phyloP scores from a whole-genome alignment of 2,888 invertebrate species.

The Rhogogaster chlorosoma region DNA sequence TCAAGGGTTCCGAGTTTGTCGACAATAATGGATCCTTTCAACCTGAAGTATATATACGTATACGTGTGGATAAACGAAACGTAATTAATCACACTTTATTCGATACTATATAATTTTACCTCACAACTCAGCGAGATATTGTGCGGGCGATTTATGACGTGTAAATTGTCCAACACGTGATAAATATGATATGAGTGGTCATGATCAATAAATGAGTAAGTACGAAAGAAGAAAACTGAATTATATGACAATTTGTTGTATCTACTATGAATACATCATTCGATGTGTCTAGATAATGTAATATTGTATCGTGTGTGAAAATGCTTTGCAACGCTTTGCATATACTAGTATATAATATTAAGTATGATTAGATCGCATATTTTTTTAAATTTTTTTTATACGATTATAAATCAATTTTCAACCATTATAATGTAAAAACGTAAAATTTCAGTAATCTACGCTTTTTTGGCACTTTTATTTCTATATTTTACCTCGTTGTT shows the following conservation, averaged over 20 bases:
- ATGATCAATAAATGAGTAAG: background rate
- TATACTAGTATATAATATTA: background rate
- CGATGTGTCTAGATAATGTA: background rate
- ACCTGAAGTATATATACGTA: background rate
- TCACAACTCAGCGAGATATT: background rate
- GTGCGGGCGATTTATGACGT: background rate
- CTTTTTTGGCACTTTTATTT: background rate
- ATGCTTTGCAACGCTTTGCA: conserved; percentile 26
- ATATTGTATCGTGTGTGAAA: conserved; percentile 9
- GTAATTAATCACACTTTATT: background rate
- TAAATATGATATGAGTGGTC: too few relatives aligned
- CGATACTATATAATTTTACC: background rate
- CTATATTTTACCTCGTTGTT: background rate
- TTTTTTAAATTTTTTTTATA: background rate
- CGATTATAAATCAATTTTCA: background rate
- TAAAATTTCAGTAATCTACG: background rate
- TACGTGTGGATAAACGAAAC: background rate
- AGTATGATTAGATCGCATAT: background rate
- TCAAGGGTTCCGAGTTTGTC: too few relatives aligned
- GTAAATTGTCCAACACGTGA: background rate
- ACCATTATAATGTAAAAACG: background rate
- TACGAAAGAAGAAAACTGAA: background rate
- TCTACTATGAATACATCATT: background rate
- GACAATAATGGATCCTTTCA: background rate
- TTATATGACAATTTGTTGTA: background rate